phyloP scores from a whole-genome alignment of 2,888 invertebrate genomes.

The Leptogaster cylindrica region DNA sequence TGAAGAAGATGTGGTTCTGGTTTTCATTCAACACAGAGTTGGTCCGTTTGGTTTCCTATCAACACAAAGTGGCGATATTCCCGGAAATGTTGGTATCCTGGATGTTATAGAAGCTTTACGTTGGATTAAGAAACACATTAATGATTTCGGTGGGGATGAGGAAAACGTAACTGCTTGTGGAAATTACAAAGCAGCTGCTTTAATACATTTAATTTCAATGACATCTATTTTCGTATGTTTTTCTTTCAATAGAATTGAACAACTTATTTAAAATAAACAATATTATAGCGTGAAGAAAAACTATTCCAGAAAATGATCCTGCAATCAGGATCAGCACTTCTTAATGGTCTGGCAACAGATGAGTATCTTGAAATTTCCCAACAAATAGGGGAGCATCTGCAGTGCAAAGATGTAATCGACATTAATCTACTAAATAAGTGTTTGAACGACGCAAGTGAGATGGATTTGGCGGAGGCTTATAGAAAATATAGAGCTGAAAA shows the following conservation, averaged over 20 bases:
- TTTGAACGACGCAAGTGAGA: slow-evolving; percentile 53
- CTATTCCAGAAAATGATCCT: slow-evolving; percentile 61
- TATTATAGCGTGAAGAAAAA: slow-evolving; percentile 49
- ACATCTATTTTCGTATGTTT: slow-evolving; percentile 44
- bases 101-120: slow-evolving; percentile 64
- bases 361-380: slow-evolving; percentile 53
- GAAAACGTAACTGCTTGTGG: slow-evolving; percentile 60
- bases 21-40: slow-evolving; percentile 63
- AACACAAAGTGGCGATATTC: slow-evolving; percentile 62
- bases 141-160: slow-evolving; percentile 61
- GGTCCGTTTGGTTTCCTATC: slow-evolving; percentile 65
- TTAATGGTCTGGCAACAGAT: slow-evolving; percentile 59
- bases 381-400: slow-evolving; percentile 49
- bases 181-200: slow-evolving; percentile 61
- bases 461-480: slow-evolving; percentile 54
- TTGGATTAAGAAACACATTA: slow-evolving; percentile 62
- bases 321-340: slow-evolving; percentile 61
- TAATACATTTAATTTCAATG: slow-evolving; percentile 57
- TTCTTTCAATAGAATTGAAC: background rate
- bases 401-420: slow-evolving; percentile 48
- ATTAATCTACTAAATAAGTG: slow-evolving; percentile 55
- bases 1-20: slow-evolving; percentile 63
- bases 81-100: slow-evolving; percentile 66
- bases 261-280: background rate
- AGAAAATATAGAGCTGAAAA: slow-evolving; percentile 54